Evolutionary conservation across 1,140 invertebrate genomes (phyloP).

Genomic region (Aphaenogaster rudis): DNA sequence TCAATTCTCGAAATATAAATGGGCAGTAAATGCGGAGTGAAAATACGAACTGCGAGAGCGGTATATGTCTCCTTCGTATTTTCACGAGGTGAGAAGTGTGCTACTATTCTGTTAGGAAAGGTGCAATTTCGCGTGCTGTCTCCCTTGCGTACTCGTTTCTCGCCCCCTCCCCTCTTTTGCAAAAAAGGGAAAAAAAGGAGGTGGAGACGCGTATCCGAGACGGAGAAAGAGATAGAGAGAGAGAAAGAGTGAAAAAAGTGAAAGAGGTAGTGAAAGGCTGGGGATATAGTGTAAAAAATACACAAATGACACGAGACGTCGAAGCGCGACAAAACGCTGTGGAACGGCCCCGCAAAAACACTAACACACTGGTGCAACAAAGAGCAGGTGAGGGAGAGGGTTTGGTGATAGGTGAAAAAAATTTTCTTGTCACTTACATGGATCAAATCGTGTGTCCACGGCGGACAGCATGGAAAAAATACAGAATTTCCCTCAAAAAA

Average conservation of each 20-base stretch:
- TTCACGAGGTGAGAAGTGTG: constrained; percentile 75
- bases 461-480: constrained; percentile 86
- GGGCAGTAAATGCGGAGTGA: constrained; percentile 73
- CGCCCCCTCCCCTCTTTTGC: constrained; percentile 52
- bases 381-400: constrained; percentile 71
- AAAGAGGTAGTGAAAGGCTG: constrained; percentile 21
- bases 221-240: constrained; percentile 30
- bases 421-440: constrained; percentile 86
- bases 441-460: constrained; percentile 84
- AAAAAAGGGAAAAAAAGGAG: constrained; percentile 36
- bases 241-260: not conserved
- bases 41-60: constrained; percentile 75
- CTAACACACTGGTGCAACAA: constrained; percentile 74
- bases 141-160: constrained; percentile 64
- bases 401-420: constrained; percentile 85
- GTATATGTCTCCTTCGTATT: constrained; percentile 75
- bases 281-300: constrained; percentile 60
- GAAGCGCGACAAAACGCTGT: constrained; percentile 72
- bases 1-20: constrained; percentile 67
- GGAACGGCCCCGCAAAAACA: constrained; percentile 73
- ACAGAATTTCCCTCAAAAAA: constrained; percentile 85
- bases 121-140: constrained; percentile 76
- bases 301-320: constrained; percentile 72
- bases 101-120: constrained; percentile 75
- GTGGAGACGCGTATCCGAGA: constrained; percentile 40